Evolutionary conservation across 2,113 vertebrate species (phyloP).

Genomic region (Misgurnus anguillicaudatus): DNA sequence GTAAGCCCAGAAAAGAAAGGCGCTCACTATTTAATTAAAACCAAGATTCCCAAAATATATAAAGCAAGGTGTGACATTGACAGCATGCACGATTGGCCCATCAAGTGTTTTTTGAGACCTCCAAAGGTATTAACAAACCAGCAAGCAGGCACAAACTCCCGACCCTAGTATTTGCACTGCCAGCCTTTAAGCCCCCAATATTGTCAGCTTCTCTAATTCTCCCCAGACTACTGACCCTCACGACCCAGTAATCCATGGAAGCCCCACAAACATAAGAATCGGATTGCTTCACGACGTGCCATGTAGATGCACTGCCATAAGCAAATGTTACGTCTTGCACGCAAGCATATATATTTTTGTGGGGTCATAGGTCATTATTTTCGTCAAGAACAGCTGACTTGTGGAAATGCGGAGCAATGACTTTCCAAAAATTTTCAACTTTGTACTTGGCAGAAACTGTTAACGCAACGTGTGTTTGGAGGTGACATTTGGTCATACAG

Average conservation of each 20-base stretch:
- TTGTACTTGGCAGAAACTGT: conserved; percentile 45
- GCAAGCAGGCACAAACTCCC: not conserved
- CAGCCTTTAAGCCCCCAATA: conserved; percentile 51
- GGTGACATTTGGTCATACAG: conserved; percentile 62
- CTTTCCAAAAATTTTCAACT: not conserved
- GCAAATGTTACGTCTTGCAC: conserved; percentile 32
- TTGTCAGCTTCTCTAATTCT: conserved; percentile 59
- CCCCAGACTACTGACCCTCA: conserved; percentile 47
- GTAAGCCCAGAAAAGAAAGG: too few relatives aligned
- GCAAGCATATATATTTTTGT: conserved; percentile 36
- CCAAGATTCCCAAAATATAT: not conserved
- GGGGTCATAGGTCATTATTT: conserved; percentile 69
- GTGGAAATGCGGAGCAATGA: not conserved
- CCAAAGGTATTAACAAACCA: conserved; percentile 9
- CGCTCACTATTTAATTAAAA: too few relatives aligned
- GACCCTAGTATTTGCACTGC: conserved; percentile 51
- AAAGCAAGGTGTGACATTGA: not conserved
- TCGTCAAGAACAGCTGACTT: conserved; percentile 57
- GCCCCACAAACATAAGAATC: conserved; percentile 46
- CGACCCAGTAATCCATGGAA: conserved; percentile 48
- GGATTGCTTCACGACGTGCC: conserved; percentile 49
- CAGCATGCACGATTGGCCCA: not conserved
- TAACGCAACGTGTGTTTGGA: conserved; percentile 56
- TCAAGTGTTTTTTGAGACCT: conserved; percentile 4
- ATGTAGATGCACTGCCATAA: conserved; percentile 22